These are phyloP conservation scores for Heterodera filipjevi DNA, from an alignment of 2,888 invertebrate species.

Conservation along the genomic window DNA sequence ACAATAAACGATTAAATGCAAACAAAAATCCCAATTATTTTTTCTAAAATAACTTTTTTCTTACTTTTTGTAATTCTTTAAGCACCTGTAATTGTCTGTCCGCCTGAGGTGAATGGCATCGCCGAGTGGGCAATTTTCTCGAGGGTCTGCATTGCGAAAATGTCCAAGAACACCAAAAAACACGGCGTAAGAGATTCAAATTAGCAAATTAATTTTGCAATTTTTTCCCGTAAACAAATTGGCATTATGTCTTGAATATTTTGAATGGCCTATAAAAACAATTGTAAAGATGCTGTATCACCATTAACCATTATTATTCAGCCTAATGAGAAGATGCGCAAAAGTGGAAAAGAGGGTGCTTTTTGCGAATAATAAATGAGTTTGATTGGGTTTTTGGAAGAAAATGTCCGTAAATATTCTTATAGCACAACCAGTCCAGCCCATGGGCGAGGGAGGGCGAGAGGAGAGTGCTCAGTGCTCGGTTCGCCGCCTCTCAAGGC, in stretches of 20 bases:
- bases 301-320: no score
- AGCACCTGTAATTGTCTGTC: slow-evolving; percentile 61
- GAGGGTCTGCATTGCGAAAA: slow-evolving; percentile 59
- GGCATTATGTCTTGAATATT: neutral
- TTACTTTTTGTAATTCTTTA: no score
- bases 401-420: neutral
- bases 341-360: neutral
- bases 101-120: slow-evolving; percentile 66
- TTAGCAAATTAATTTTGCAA: neutral
- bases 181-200: slow-evolving; percentile 4
- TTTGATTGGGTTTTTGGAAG: neutral
- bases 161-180: neutral
- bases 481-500: neutral
- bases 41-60: no score
- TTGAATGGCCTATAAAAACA: no score
- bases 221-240: neutral
- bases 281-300: no score
- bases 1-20: no score
- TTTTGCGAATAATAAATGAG: neutral
- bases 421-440: neutral
- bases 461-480: neutral
- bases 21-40: no score
- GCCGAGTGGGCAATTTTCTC: slow-evolving; percentile 58
- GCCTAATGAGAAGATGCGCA: neutral
- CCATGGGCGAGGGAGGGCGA: neutral